Conservation (phyloP, 2,797 vertebrate species). For the Mycteria americana region DNA sequence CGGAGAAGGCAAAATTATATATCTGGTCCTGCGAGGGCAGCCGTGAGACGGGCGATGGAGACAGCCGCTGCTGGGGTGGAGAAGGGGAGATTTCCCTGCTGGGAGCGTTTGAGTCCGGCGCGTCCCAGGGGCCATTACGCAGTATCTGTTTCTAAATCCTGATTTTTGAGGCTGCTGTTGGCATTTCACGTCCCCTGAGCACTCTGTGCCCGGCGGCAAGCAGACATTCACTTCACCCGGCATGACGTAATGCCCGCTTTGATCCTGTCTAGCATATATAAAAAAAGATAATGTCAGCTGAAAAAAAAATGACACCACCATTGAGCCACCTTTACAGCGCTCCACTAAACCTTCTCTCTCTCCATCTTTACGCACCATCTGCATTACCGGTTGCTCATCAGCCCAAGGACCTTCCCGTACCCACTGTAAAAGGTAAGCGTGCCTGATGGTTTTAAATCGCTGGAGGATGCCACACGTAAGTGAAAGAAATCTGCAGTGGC, state of each 20-base stretch:
- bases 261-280: not conserved
- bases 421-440: not conserved
- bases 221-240: not conserved
- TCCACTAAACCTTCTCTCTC: not conserved
- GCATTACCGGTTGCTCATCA: not conserved
- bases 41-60: not conserved
- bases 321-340: not conserved
- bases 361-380: not conserved
- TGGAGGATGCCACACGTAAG: not conserved
- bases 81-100: not conserved
- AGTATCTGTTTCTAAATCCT: not conserved
- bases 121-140: not conserved
- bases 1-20: not conserved
- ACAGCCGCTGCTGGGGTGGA: not conserved
- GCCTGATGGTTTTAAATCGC: not conserved
- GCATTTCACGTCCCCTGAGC: constrained; percentile 6
- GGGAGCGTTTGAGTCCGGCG: not conserved
- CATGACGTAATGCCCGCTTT: not conserved
- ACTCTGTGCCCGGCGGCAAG: not conserved
- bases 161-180: not conserved
- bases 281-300: constrained; percentile 9
- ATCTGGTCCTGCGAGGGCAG: not conserved
- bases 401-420: not conserved
- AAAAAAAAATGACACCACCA: not conserved
- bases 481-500: not conserved